phyloP scores from a whole-genome alignment of 2,113 vertebrate species.

The Antidorcas marsupialis region DNA sequence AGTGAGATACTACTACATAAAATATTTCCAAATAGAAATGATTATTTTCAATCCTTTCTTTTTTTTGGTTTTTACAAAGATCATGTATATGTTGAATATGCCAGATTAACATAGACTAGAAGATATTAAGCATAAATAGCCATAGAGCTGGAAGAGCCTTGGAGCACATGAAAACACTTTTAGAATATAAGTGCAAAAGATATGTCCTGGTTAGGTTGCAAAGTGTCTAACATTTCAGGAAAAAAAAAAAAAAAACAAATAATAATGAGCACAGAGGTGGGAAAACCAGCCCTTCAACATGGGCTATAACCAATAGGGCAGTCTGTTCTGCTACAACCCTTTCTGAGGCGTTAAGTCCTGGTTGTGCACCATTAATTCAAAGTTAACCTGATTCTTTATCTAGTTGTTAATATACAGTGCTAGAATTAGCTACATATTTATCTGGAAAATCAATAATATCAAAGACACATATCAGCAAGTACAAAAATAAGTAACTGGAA shows the following conservation, averaged over 20 bases:
- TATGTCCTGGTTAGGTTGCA: neutral
- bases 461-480: neutral
- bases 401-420: neutral
- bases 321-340: neutral
- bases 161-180: neutral
- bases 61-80: neutral
- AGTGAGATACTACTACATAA: neutral
- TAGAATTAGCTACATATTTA: neutral
- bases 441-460: neutral
- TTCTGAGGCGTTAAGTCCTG: neutral
- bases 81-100: neutral
- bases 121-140: neutral
- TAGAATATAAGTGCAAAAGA: too few relatives aligned
- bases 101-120: neutral
- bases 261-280: neutral
- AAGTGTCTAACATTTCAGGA: neutral
- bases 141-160: neutral
- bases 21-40: neutral
- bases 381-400: neutral
- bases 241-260: neutral
- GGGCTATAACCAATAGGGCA: neutral
- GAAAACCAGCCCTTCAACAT: neutral
- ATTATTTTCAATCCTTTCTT: neutral
- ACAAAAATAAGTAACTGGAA: neutral
- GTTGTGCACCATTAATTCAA: neutral